phyloP scores from a whole-genome alignment of 2,797 vertebrate genomes.

The Phaenicophaeus curvirostris region DNA sequence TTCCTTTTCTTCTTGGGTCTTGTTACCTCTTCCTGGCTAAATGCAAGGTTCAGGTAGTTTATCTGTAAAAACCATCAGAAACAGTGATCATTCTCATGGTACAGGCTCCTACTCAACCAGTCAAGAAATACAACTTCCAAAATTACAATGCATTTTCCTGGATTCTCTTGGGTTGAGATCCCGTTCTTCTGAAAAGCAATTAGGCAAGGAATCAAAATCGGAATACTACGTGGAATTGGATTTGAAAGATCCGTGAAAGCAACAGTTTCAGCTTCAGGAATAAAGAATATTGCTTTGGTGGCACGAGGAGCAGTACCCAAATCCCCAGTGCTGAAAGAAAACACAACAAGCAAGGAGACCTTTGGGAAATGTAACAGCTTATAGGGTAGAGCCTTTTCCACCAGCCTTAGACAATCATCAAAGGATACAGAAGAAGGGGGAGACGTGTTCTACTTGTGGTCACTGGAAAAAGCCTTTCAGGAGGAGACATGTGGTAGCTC shows the following conservation, averaged over 20 bases:
- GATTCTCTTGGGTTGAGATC: constrained; percentile 27
- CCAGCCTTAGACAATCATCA: background rate
- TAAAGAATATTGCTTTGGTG: background rate
- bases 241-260: background rate
- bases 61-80: constrained; percentile 75
- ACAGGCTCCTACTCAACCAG: background rate
- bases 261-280: background rate
- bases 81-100: constrained; percentile 43
- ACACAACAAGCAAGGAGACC: background rate
- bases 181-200: constrained; percentile 18
- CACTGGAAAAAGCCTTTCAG: background rate
- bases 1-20: constrained; percentile 73
- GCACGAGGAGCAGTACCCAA: background rate
- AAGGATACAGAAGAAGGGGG: background rate
- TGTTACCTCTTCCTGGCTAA: constrained; percentile 66
- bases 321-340: background rate
- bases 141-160: constrained; percentile 12
- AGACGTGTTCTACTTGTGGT: background rate
- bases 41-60: constrained; percentile 45
- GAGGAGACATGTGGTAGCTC: background rate
- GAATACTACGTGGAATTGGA: background rate
- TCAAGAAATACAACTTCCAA: constrained; percentile 51
- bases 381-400: background rate
- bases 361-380: background rate
- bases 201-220: background rate